A percentile compares a stretch with the other conserved stretches of the same genome.
These are phyloP conservation scores for Cryptocheilus praepositus DNA, from an alignment of 2,888 invertebrate species.

Conservation along the genomic window DNA sequence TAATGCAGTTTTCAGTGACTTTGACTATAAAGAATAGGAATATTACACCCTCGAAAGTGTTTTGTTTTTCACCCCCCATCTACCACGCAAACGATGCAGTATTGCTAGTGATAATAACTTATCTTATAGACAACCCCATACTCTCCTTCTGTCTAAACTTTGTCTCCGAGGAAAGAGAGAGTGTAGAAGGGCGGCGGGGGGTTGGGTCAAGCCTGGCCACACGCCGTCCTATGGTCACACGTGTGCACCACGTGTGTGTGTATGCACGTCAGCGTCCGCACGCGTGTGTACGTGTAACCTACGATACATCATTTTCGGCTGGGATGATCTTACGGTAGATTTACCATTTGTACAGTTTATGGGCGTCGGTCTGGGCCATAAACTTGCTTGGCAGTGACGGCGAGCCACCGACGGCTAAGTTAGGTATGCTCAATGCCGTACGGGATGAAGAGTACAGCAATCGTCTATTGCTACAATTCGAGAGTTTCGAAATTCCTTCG, in stretches of 20 bases:
- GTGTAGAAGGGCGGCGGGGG: neutral
- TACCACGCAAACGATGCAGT: no score
- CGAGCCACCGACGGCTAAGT: conserved; percentile 59
- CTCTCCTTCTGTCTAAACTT: no score
- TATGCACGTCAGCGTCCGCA: conserved; percentile 5
- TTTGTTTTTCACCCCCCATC: no score
- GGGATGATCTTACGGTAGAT: conserved; percentile 75
- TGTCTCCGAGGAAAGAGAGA: no score
- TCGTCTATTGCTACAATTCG: no score
- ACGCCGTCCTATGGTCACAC: neutral
- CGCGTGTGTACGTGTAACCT: conserved; percentile 51
- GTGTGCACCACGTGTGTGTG: neutral
- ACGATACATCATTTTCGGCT: conserved; percentile 75
- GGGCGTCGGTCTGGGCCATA: conserved; percentile 74
- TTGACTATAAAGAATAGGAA: no score
- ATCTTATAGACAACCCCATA: no score
- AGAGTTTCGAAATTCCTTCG: no score
- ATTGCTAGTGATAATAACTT: no score
- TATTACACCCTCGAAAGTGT: no score
- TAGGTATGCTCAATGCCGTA: conserved; percentile 50
- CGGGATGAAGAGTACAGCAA: conserved; percentile 20
- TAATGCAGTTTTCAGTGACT: no score
- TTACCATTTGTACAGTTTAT: conserved; percentile 75
- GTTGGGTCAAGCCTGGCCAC: neutral
- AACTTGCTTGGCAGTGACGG: conserved; percentile 75